Evolutionary conservation across 1,140 invertebrate species (phyloP).

Genomic region (Euura saliciscinereae): DNA sequence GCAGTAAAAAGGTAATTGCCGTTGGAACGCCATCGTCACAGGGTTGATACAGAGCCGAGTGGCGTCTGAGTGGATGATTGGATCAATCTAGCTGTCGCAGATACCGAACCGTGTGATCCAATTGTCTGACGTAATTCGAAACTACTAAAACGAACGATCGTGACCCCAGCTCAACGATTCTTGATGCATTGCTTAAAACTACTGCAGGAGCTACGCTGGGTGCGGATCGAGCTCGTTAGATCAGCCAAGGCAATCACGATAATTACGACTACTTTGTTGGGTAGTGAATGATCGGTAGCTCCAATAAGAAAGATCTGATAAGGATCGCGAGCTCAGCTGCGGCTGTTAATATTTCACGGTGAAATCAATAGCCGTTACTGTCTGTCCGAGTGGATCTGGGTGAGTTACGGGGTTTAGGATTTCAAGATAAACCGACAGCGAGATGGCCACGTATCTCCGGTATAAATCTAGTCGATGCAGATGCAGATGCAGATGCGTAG

Average conservation of each 20-base stretch:
- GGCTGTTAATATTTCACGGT: neutral
- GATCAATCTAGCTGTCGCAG: slow-evolving; percentile 34
- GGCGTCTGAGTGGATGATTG: slow-evolving; percentile 53
- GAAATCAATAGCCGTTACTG: neutral
- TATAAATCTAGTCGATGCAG: neutral
- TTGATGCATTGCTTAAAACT: too few relatives aligned
- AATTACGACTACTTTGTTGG: too few relatives aligned
- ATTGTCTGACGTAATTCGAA: slow-evolving; percentile 38
- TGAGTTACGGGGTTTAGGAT: neutral
- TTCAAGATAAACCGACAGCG: neutral
- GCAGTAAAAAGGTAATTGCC: slow-evolving; percentile 43
- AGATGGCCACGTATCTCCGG: neutral
- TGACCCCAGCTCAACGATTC: too few relatives aligned
- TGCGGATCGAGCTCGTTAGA: too few relatives aligned
- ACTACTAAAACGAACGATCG: neutral
- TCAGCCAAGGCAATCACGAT: too few relatives aligned
- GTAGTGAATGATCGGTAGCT: too few relatives aligned
- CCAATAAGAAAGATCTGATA: too few relatives aligned
- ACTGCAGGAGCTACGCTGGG: too few relatives aligned
- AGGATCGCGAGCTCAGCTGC: too few relatives aligned
- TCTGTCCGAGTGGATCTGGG: neutral
- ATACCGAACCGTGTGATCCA: slow-evolving; percentile 45
- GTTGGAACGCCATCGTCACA: slow-evolving; percentile 28
- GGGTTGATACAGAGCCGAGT: slow-evolving; percentile 36
- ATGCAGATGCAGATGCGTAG: neutral